Percentiles rank a stretch among this genome's conserved stretches.
Evolutionary conservation across 2,113 vertebrate species (phyloP).

Genomic region (Tragelaphus imberbis): DNA sequence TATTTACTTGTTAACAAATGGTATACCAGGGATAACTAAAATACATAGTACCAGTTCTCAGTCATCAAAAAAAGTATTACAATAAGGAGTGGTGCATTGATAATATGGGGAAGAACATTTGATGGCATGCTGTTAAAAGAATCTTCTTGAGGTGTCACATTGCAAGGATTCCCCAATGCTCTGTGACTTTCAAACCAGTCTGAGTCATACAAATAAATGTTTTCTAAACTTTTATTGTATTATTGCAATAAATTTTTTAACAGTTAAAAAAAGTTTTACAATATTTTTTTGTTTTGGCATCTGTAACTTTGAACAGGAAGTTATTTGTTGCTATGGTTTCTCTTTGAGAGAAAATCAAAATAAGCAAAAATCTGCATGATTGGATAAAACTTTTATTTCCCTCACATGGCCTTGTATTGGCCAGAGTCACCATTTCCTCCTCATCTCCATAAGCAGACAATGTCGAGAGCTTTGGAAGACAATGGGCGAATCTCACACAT

Average conservation of each 20-base stretch:
- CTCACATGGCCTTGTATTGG: not conserved
- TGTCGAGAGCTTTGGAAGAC: rapidly evolving
- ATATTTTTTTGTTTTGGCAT: not conserved
- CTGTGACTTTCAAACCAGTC: constrained; percentile 44
- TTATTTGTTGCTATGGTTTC: not conserved
- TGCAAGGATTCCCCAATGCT: not conserved
- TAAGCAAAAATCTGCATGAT: not conserved
- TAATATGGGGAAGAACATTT: not conserved
- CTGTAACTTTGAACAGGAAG: not conserved
- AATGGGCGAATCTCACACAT: not conserved
- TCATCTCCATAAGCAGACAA: not conserved
- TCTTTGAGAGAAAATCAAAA: not conserved
- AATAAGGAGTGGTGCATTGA: not conserved
- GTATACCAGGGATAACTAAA: not conserved
- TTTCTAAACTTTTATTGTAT: constrained; percentile 80
- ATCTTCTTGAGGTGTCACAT: not conserved
- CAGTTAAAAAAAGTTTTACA: not conserved
- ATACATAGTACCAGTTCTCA: not conserved
- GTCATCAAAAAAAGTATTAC: not conserved
- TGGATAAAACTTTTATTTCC: not conserved
- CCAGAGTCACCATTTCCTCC: not conserved
- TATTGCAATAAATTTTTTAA: constrained; percentile 84
- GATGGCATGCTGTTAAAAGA: not conserved
- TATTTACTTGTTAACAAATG: not conserved
- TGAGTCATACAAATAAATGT: constrained; percentile 62